These are phyloP conservation scores for Myoxocephalus aenaeus DNA, from an alignment of 2,797 vertebrate species.

Conservation along the genomic window DNA sequence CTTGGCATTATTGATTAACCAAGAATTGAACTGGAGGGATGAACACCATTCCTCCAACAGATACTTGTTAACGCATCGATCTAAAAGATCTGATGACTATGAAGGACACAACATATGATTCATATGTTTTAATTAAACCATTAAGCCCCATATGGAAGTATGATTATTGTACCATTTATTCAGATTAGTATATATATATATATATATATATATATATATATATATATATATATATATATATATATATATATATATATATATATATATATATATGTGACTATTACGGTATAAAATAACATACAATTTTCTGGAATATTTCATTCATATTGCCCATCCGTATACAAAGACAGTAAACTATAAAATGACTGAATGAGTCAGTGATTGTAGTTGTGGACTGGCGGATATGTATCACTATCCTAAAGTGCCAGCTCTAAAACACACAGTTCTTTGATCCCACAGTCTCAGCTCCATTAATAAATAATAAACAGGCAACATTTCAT, in stretches of 20 bases:
- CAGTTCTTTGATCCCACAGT: slow-evolving; percentile 4
- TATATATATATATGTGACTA: background rate
- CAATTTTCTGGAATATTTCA: background rate
- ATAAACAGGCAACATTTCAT: slow-evolving; percentile 22
- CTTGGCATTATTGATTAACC: background rate
- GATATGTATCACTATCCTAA: slow-evolving; percentile 18
- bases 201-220: no score
- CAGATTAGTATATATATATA: background rate
- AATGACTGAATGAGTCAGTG: slow-evolving; percentile 13
- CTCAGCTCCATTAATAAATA: slow-evolving; percentile 36
- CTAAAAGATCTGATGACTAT: background rate
- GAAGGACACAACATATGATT: slow-evolving; percentile 1
- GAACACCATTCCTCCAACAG: background rate
- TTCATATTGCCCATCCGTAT: background rate
- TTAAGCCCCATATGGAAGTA: background rate
- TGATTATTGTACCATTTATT: background rate
- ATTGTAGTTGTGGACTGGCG: background rate
- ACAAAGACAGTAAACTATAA: background rate
- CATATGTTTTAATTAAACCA: background rate
- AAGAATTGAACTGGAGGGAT: background rate
- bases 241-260: no score
- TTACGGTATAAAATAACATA: background rate
- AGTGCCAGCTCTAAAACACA: background rate
- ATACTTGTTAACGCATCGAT: background rate
- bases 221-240: no score